phyloP scores from a whole-genome alignment of 2,797 vertebrate species.

The Cephalopachus bancanus region DNA sequence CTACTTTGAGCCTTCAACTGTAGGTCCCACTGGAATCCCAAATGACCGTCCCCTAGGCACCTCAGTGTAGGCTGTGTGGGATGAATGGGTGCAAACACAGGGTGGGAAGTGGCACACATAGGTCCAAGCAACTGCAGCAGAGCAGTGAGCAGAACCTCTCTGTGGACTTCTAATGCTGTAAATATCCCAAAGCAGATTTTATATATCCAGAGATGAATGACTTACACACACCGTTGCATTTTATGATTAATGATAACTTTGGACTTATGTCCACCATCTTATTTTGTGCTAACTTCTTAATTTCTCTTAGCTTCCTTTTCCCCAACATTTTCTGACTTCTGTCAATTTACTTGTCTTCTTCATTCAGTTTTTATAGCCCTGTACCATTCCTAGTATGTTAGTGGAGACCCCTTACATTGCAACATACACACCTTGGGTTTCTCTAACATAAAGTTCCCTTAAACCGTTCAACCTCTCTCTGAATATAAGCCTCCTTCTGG shows the following conservation, averaged over 20 bases:
- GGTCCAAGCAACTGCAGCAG: background rate
- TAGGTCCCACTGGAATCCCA: background rate
- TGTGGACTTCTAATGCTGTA: background rate
- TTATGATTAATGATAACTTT: background rate
- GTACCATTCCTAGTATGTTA: background rate
- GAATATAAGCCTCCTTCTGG: background rate
- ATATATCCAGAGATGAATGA: background rate
- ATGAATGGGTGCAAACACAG: background rate
- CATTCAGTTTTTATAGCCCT: background rate
- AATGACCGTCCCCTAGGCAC: background rate
- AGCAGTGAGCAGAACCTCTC: background rate
- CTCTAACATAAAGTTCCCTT: background rate
- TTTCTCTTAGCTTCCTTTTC: background rate
- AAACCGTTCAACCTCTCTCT: background rate
- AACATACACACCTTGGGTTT: background rate
- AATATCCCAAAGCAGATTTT: background rate
- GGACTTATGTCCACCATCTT: background rate
- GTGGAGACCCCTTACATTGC: background rate
- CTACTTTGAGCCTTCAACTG: background rate
- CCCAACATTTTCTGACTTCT: background rate
- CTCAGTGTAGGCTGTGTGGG: background rate
- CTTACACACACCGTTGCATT: background rate
- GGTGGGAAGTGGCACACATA: fast-evolving
- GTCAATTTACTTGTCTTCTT: background rate
- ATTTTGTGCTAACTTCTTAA: background rate